These are phyloP conservation scores for Trichechus manatus DNA, from an alignment of 2,113 vertebrate species.

Conservation along the genomic window DNA sequence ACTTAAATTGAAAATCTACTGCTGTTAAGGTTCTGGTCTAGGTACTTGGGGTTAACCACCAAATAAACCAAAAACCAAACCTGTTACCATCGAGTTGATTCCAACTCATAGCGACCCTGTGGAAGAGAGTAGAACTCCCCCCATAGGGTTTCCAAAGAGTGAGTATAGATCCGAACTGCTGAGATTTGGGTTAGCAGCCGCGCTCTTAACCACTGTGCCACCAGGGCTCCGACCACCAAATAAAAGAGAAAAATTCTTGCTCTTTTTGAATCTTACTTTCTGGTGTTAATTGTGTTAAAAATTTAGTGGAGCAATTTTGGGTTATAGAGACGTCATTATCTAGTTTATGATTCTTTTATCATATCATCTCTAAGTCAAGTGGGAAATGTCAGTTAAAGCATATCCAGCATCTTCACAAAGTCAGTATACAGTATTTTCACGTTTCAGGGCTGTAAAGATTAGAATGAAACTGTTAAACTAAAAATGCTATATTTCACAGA, in stretches of 20 bases:
- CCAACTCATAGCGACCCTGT: too few relatives aligned
- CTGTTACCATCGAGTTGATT: too few relatives aligned
- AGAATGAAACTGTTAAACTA: neutral
- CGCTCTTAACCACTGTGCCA: too few relatives aligned
- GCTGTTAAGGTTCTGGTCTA: neutral
- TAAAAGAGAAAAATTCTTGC: neutral
- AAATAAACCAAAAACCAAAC: neutral
- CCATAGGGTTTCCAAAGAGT: too few relatives aligned
- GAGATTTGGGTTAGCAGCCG: too few relatives aligned
- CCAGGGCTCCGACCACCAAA: too few relatives aligned
- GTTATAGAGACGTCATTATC: neutral
- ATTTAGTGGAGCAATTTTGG: neutral
- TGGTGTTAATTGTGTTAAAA: conserved; percentile 16
- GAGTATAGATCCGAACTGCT: too few relatives aligned
- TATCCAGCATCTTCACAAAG: neutral
- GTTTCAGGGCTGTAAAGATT: neutral
- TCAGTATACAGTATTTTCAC: neutral
- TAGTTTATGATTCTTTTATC: neutral
- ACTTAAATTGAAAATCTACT: neutral
- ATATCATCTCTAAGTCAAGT: neutral
- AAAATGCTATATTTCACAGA: conserved; percentile 18
- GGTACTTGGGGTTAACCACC: neutral
- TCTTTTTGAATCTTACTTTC: neutral
- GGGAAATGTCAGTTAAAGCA: neutral
- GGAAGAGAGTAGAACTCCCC: too few relatives aligned